These are phyloP conservation scores for Zelleria hepariella DNA, from an alignment of 2,888 invertebrate genomes.

Conservation along the genomic window DNA sequence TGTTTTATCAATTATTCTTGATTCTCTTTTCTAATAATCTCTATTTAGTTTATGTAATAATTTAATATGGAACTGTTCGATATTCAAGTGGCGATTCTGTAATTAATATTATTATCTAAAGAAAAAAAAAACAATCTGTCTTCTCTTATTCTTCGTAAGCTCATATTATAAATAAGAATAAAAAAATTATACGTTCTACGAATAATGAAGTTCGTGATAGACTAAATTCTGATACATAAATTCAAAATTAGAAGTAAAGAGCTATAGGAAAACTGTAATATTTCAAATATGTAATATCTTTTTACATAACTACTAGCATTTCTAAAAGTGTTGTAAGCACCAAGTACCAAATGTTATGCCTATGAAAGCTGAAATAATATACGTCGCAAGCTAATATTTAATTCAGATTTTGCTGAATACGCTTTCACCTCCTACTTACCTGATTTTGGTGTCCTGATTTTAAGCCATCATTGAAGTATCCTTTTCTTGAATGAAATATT, in stretches of 20 bases:
- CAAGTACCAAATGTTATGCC: slow-evolving; percentile 41
- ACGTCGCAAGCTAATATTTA: background rate
- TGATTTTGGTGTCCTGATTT: background rate
- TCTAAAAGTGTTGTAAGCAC: slow-evolving; percentile 42
- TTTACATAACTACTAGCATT: slow-evolving; percentile 27
- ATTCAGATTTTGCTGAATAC: background rate
- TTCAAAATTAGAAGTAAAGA: slow-evolving; percentile 24
- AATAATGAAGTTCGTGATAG: slow-evolving; percentile 2
- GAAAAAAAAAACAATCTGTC: background rate
- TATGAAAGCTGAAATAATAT: slow-evolving; percentile 18
- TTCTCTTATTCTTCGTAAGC: slow-evolving; percentile 1
- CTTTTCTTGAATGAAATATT: background rate
- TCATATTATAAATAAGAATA: background rate
- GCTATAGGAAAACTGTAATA: slow-evolving; percentile 28
- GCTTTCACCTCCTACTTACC: background rate
- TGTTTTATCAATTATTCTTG: too few species aligned
- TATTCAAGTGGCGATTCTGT: slow-evolving; percentile 48
- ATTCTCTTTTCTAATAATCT: too few species aligned
- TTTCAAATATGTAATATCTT: slow-evolving; percentile 20
- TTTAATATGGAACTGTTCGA: background rate
- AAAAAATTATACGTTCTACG: background rate
- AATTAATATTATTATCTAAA: slow-evolving; percentile 20
- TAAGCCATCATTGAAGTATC: background rate
- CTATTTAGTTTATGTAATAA: background rate
- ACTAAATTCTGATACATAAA: slow-evolving; percentile 11